Evolutionary conservation across 2,797 vertebrate genomes (phyloP), one percentile per base, ranked within the genome.

Genomic region (Macropodus opercularis): DNA sequence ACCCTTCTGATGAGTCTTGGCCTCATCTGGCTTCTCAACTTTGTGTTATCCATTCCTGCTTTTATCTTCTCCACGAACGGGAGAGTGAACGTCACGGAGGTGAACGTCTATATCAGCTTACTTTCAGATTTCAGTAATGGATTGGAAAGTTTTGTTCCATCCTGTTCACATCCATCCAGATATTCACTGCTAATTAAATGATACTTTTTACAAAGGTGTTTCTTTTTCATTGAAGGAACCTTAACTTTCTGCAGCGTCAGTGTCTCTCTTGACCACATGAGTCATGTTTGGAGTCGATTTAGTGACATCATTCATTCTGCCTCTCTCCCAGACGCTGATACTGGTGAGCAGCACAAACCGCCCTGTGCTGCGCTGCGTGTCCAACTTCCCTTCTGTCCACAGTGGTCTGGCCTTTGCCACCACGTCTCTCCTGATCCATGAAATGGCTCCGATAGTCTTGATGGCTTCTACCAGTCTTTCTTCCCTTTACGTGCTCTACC

Each of bases 321-420:
- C 10, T 29, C 21, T 5, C 26, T 34, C 49, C 31, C 77, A 94
- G 93, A 89, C 88, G 1, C 61, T 93, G 51, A 93, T 94, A 91
- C 57, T 94, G 55, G 80, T 94, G 47, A 92, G 90, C 85, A 91
- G 87, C 81, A 94, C 92, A 22, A 93, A 89, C 1, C 90, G 91
- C 53, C 92, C 94, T 29, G 85, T 94, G 60, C 76, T 94, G 73
- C 91, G 92, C 44, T 95, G 93, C 26, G 65, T 93, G 19, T 94
- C 93, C 92, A 85, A 91, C 73, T 94, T 95, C n/a, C 92, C 92
- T 4, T 54, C 79, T n/a, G 40, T 9, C 17, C 63, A 75, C 67
- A 87, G 75, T 1, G 92, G 92, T 21, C 79, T 94, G 74, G 80
- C 83, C 24, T 94, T 91, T 9, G 91, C 91, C 40, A 93, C 92